Base-by-base conservation (phyloP, 2,113 vertebrate species). In the Scolopax mira region DNA sequence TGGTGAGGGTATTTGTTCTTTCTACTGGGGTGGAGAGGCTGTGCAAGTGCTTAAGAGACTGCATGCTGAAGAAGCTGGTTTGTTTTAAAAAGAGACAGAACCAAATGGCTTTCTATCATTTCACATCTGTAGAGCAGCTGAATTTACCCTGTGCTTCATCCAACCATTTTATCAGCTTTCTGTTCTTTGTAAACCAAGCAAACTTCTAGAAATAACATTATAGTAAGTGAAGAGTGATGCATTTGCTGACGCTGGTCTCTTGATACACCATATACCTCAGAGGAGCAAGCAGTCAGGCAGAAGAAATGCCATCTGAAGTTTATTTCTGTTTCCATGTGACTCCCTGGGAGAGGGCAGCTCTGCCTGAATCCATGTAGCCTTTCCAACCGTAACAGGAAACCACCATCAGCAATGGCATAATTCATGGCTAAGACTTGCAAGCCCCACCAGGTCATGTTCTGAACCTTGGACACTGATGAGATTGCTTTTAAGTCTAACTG, bases 111-210 rank as follows among this genome's bases (percentile, higher is more conserved):
- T 75, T 44, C 54, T 55, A 6, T 31, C 48, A 62, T 78, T 74
- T 30, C 87, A 87, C 96, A 96, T 93, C 92, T 97, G 96, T 10
- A 66, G 23, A 54, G 41, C 95, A 97, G 92, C 93, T 97, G 97
- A 72, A 19, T 77, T 46, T 72, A n/a, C 8, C 61, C 74, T 14
- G n/a, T 17, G 49, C 79, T 79, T 35, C 69, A 67, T 35, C 57
- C 84, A 70, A 30, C 8, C 15, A 1, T 79, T 91, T 71, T 30
- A 28, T 77, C 31, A 22, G 41, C 2, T 52, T 93, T 79, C 54
- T 88, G 55, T 52, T 44, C 95, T 89, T 44, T 86, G 82, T 27
- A 46, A 73, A 75, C 35, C 33, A 21, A 88, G 72, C 13, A 72
- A 69, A 48, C 44, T 11, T 18, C 48, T 46, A 66, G 77, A 64